phyloP scores from a whole-genome alignment of 2,888 invertebrate genomes.

The Andrena bicolor region DNA sequence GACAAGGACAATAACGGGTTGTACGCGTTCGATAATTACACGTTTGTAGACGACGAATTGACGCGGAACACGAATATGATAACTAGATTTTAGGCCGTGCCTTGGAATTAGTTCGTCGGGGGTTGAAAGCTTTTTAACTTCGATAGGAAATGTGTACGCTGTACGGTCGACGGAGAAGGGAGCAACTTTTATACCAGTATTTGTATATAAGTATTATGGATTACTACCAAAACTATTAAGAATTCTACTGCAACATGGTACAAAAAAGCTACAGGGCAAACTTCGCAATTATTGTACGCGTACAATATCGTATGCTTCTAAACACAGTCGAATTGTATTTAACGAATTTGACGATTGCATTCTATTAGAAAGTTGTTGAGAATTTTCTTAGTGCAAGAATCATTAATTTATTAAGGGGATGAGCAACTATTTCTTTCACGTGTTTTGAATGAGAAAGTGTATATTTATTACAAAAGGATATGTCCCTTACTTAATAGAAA shows the following conservation, averaged over 20 bases:
- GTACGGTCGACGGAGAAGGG: not conserved
- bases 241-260: constrained; percentile 1
- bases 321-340: constrained; percentile 2
- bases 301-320: not conserved
- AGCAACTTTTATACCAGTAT: constrained; percentile 33
- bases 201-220: constrained; percentile 42
- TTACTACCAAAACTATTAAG: constrained; percentile 20
- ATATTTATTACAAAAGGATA: constrained; percentile 24
- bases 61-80: constrained; percentile 52
- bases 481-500: constrained; percentile 74
- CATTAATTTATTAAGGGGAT: constrained; percentile 18
- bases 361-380: constrained; percentile 5
- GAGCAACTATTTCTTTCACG: not conserved
- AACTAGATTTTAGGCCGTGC: constrained; percentile 52
- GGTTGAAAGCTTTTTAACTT: not conserved
- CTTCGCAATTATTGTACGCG: constrained; percentile 12
- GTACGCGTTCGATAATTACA: constrained; percentile 67
- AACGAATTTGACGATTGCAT: constrained; percentile 24
- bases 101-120: not conserved
- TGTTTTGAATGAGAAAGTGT: constrained; percentile 7
- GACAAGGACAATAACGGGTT: constrained; percentile 1
- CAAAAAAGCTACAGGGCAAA: constrained; percentile 6
- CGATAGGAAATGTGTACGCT: not conserved
- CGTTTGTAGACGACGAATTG: constrained; percentile 60
- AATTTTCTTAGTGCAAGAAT: constrained; percentile 29